Percentiles rank a stretch among this genome's conserved stretches.
Conservation (phyloP, 2,888 invertebrate species). For the Euplagia quadripunctaria region DNA sequence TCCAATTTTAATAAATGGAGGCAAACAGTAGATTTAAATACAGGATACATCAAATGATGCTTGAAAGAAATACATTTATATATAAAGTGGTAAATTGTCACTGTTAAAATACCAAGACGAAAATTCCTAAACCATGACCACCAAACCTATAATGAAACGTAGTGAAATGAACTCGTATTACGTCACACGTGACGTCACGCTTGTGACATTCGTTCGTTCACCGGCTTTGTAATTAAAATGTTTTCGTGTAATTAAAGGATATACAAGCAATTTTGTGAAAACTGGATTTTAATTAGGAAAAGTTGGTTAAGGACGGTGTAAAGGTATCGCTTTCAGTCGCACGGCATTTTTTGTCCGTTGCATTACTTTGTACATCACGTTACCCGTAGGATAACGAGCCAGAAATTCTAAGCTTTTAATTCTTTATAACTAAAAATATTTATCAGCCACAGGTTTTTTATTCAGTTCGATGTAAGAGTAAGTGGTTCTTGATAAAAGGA, state of each 20-base stretch:
- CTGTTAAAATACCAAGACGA: background rate
- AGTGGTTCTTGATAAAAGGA: no score
- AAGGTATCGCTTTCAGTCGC: background rate
- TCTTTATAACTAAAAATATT: no score
- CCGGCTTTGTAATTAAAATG: constrained; percentile 12
- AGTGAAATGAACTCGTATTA: constrained; percentile 19
- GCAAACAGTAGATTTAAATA: background rate
- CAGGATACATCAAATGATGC: no score
- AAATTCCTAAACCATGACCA: background rate
- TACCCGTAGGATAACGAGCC: no score
- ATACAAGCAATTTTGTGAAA: background rate
- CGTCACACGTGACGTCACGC: constrained; percentile 13
- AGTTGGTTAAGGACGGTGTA: background rate
- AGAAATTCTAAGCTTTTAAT: no score
- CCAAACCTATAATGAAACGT: background rate
- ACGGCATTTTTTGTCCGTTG: no score
- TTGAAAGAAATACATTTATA: no score
- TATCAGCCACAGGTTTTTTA: no score
- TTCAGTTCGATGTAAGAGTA: no score
- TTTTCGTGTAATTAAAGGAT: constrained; percentile 9
- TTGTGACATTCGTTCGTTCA: constrained; percentile 13
- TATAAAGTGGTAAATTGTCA: background rate
- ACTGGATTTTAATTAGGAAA: background rate
- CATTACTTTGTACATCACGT: no score
- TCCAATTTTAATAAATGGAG: background rate